A percentile compares a stretch with the other conserved stretches of the same genome.
These are phyloP conservation scores for Trypoxylon attenuatum DNA, from an alignment of 2,888 invertebrate genomes.

Conservation along the genomic window DNA sequence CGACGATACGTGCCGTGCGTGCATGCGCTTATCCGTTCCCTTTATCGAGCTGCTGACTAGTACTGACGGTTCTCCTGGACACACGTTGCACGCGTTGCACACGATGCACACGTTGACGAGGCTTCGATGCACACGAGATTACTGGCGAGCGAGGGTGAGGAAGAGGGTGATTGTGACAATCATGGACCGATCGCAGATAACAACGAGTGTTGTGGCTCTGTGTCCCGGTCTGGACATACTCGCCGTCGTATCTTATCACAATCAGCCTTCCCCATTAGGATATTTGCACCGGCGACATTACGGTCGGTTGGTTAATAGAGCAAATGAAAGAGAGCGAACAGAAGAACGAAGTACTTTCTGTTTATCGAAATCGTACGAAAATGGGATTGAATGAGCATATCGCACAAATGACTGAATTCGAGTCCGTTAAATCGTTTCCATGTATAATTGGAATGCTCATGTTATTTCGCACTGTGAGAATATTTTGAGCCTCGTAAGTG, in stretches of 20 bases:
- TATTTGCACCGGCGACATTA: constrained; percentile 25
- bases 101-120: constrained; percentile 13
- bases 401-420: no score
- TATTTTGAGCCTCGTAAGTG: no score
- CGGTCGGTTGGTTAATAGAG: not conserved
- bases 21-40: no score
- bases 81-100: constrained; percentile 18
- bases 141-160: no score
- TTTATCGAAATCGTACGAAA: no score
- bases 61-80: no score
- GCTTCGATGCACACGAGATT: constrained; percentile 14
- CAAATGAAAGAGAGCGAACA: not conserved
- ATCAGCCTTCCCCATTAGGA: constrained; percentile 12
- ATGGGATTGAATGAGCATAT: no score
- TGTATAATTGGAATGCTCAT: no score
- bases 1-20: constrained; percentile 31
- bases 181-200: not conserved
- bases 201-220: constrained; percentile 11
- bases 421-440: no score
- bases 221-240: constrained; percentile 2
- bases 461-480: no score
- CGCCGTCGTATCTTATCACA: constrained; percentile 9
- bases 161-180: not conserved
- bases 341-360: no score
- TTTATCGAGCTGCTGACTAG: no score